Evolutionary conservation across 2,797 vertebrate genomes (phyloP).

Genomic region (Sylvia borin): DNA sequence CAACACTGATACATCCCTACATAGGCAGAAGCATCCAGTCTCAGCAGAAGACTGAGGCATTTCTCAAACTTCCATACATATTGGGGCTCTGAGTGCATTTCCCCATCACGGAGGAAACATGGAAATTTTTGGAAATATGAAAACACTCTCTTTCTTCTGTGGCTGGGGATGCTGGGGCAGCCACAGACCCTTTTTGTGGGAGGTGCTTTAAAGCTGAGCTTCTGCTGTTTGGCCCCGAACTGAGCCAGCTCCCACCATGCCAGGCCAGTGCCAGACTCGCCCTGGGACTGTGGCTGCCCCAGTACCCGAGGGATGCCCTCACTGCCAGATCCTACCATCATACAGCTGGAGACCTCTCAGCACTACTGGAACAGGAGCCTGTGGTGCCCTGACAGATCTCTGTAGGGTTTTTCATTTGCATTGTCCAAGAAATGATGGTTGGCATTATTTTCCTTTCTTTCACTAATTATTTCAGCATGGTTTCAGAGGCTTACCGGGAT

Average conservation of each 20-base stretch:
- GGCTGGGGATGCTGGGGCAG: neutral
- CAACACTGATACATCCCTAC: neutral
- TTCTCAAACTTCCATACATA: neutral
- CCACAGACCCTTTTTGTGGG: rapidly evolving
- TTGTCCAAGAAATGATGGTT: neutral
- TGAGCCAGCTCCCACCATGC: neutral
- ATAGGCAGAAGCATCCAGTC: neutral
- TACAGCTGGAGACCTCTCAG: rapidly evolving
- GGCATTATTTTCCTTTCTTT: neutral
- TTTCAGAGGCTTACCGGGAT: neutral
- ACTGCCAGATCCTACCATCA: neutral
- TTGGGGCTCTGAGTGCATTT: neutral
- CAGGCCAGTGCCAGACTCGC: neutral
- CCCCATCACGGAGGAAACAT: neutral
- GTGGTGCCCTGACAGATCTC: neutral
- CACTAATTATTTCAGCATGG: neutral
- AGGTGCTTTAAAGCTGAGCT: neutral
- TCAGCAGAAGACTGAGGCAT: rapidly evolving
- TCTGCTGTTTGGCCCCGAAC: rapidly evolving
- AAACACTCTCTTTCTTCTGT: neutral
- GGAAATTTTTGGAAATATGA: neutral
- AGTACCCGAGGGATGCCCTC: rapidly evolving
- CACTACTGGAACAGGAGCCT: too few species aligned
- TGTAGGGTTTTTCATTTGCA: neutral
- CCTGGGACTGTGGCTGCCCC: rapidly evolving